Conservation (phyloP, 1,140 invertebrate species). For the Papilio polytes region DNA sequence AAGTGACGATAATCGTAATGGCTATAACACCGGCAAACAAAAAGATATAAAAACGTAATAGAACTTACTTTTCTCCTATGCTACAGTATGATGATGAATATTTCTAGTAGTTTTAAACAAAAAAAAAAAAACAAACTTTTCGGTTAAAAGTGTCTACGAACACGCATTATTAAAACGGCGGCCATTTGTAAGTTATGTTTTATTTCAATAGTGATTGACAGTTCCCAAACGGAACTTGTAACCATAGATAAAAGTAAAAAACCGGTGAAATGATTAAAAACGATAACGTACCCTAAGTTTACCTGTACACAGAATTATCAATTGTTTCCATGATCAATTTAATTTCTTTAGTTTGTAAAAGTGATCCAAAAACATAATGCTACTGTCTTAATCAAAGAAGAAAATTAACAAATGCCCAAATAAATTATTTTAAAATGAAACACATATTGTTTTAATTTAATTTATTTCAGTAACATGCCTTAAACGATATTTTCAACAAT, state of each 20-base stretch:
- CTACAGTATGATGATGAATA: constrained; percentile 26
- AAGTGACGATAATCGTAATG: neutral
- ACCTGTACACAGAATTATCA: too few species aligned
- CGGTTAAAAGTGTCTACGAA: constrained; percentile 6
- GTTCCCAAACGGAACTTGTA: neutral
- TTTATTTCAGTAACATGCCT: neutral
- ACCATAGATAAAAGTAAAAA: neutral
- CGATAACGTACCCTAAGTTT: neutral
- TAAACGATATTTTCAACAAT: neutral
- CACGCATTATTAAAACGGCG: constrained; percentile 32
- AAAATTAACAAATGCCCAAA: too few species aligned
- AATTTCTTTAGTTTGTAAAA: neutral
- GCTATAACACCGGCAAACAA: constrained; percentile 8
- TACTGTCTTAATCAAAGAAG: too few species aligned
- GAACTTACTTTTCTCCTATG: constrained; percentile 9
- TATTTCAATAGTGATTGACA: constrained; percentile 26
- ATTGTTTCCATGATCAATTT: neutral
- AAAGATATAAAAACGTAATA: neutral
- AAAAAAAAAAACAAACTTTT: neutral
- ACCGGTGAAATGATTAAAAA: neutral
- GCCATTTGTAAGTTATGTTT: constrained; percentile 53
- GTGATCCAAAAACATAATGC: neutral
- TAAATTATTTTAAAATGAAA: neutral
- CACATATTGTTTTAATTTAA: neutral
- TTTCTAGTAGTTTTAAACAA: neutral